Base-by-base conservation (phyloP, 1,140 invertebrate species). In the Zophobas morio region DNA sequence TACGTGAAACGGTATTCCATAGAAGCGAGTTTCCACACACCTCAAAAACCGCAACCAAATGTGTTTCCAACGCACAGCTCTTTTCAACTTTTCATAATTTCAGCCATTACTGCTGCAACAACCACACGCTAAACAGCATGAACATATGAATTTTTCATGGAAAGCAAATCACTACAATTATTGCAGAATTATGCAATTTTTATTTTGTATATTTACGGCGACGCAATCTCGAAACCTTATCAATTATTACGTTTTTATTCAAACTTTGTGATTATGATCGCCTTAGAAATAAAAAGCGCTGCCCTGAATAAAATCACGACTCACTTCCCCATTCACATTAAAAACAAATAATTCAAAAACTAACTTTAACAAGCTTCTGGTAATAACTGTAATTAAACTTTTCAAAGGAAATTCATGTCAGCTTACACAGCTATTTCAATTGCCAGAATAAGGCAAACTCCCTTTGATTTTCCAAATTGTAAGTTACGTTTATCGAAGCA, bases 231-330 rank as follows among this genome's bases (percentile, higher is more conserved):
- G 33, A 66, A 66, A 40, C 34, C 32, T 40, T 66, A 66, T 66
- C 60, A 66, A 66, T 66, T 66, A 42, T 66, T 66, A 66, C 39
- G 39, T 40, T 66, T 66, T 66, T 66, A 66, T 66, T 66, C 60
- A 40, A 42, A 66, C 60, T 1, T 3, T 57, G 37, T 20, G 60
- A 66, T 42, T 66, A 66, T 42, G 56, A 42, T 66, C 39, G 60
- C 60, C 6, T 66, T 66, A 66, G 60, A 66, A 66, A 66, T 66
- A 42, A 66, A 66, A 66, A 42, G 60, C 39, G 32, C n/a, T 42
- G 60, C 60, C 60, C 60, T 66, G 37, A 33, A 66, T 66, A 66
- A 42, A 42, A n/a, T 32, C 60, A 66, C 8, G 42, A 32, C 42
- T 66, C n/a, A 42, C 39, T 66, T 42, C 39, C 60, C 39, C 39